phyloP scores from a whole-genome alignment of 2,797 vertebrate species.

The Oryzias dopingdopingensis region DNA sequence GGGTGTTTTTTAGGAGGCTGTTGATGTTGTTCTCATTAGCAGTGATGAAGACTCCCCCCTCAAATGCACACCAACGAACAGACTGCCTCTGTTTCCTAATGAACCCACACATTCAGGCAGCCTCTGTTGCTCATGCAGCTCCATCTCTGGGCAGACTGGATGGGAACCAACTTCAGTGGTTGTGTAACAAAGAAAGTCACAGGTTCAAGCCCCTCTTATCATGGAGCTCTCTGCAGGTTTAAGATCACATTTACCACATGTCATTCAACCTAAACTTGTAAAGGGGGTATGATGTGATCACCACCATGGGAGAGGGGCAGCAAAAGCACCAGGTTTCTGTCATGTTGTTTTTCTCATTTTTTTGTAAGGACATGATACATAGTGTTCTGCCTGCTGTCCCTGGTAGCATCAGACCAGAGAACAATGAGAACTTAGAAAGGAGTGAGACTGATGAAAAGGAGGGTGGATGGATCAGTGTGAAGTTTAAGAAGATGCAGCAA shows the following conservation, averaged over 20 bases:
- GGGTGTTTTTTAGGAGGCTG: constrained; percentile 37
- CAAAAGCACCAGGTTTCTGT: too few relatives aligned
- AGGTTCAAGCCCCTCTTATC: constrained; percentile 47
- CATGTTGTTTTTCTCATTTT: too few relatives aligned
- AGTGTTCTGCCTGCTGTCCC: too few relatives aligned
- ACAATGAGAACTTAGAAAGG: too few relatives aligned
- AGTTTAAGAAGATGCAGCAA: too few relatives aligned
- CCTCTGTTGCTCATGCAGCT: constrained; percentile 84
- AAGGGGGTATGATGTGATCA: neutral
- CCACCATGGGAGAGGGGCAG: too few relatives aligned
- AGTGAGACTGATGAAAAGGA: too few relatives aligned
- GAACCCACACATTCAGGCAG: constrained; percentile 56
- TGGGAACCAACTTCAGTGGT: constrained; percentile 70
- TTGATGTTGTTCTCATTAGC: constrained; percentile 66
- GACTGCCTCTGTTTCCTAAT: constrained; percentile 76
- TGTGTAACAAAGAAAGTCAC: constrained; percentile 56
- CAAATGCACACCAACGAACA: constrained; percentile 63
- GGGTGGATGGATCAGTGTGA: too few relatives aligned
- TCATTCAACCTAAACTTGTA: neutral
- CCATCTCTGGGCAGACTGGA: constrained; percentile 74
- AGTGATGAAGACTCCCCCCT: constrained; percentile 56
- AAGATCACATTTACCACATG: neutral
- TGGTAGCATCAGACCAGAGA: too few relatives aligned
- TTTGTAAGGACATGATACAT: too few relatives aligned
- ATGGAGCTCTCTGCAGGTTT: neutral